Evolutionary conservation across 2,888 invertebrate genomes (phyloP).

Genomic region (Neoitamus cyanurus): DNA sequence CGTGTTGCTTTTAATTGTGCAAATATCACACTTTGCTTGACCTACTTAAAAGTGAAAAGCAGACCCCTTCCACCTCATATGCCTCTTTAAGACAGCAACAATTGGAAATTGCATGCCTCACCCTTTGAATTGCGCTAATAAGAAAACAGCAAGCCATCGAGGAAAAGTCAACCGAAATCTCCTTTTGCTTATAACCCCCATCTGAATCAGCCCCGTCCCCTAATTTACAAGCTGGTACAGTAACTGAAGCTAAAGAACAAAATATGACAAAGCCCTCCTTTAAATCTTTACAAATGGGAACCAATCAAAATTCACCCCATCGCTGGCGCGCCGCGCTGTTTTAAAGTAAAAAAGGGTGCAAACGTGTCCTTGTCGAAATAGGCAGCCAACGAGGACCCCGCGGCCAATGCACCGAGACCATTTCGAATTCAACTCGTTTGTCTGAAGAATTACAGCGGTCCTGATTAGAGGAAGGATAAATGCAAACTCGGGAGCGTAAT

Average conservation of each 20-base stretch:
- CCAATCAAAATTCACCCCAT: constrained; percentile 59
- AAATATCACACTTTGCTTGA: constrained; percentile 7
- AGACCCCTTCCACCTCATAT: not conserved
- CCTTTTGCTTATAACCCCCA: not conserved
- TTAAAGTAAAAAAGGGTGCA: constrained; percentile 6
- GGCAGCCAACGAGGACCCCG: not conserved
- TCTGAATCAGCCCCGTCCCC: not conserved
- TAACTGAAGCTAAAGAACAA: not conserved
- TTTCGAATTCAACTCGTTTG: constrained; percentile 34
- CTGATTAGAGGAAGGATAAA: constrained; percentile 30
- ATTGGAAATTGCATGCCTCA: not conserved
- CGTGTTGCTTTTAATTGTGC: not conserved
- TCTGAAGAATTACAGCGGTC: not conserved
- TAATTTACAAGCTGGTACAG: not conserved
- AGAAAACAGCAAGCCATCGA: not conserved
- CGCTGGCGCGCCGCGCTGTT: not conserved
- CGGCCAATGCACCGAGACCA: not conserved
- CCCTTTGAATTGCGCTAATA: not conserved
- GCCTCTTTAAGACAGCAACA: not conserved
- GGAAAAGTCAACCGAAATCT: constrained; percentile 16
- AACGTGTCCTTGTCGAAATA: constrained; percentile 4
- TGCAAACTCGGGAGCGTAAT: constrained; percentile 52
- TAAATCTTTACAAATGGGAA: constrained; percentile 50
- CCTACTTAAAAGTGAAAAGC: not conserved
- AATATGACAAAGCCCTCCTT: not conserved